Evolutionary conservation across 2,113 vertebrate genomes (phyloP), one percentile per base, ranked within the genome.

Genomic region (Pseudorasbora parva): DNA sequence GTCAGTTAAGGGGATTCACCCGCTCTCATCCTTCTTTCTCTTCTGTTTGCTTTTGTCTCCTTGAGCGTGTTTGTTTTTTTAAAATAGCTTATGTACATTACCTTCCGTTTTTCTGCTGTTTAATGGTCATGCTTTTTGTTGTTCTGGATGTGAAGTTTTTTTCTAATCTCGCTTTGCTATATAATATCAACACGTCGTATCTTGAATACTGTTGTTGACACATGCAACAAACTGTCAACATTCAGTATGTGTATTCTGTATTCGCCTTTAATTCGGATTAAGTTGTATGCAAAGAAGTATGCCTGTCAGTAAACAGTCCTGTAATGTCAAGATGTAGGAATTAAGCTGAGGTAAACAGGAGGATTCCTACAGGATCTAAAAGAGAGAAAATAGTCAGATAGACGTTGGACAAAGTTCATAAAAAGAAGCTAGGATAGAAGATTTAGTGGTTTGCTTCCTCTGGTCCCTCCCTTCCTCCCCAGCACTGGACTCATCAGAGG

Each of bases 1-100:
- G 96, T 97, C 88, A 90, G 96, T 95, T 89, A 62, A n/a, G 66
- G 84, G 69, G 64, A 12, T 84, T 89, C 59, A 59, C 68, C 66
- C n/a, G 33, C 1, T 85, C 76, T 72, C 49, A 30, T 72, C 75
- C 84, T 71, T 17, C 60, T 59, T 62, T 79, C 81, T 86, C 23
- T 86, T 11, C 56, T 76, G 77, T 25, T 27, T 72, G 47, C 4
- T 86, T 47, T 37, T 21, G 10, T 12, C 41, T 72, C 4, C 64
- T 47, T 45, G 10, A 14, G n/a, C 25, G 10, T 73, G 11, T 82
- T 57, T 41, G 66, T 19, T 15, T 75, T 57, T 45, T n/a, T 81
- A 15, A 41, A 54, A n/a, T n/a, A 12, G 23, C 79, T 41, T n/a
- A 11, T 60, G 57, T 23, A 54, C n/a, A 59, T 15, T 0, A 45